Conservation (phyloP, 2,888 invertebrate genomes). For the Pammene fasciana region DNA sequence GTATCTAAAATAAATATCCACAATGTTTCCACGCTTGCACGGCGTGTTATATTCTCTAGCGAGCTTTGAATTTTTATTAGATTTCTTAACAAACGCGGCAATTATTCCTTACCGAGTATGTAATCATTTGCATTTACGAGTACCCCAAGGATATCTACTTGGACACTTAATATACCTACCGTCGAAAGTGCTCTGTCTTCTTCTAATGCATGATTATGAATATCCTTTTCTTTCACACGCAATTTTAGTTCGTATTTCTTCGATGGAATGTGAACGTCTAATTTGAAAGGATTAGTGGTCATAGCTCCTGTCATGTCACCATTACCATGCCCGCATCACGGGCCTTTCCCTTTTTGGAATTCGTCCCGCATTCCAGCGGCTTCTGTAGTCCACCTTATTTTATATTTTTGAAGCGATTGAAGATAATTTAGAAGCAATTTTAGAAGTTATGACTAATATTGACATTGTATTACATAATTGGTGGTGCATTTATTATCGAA, state of each 20-base stretch:
- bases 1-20: slow-evolving; percentile 16
- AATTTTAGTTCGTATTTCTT: neutral
- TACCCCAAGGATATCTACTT: slow-evolving; percentile 24
- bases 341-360: slow-evolving; percentile 26
- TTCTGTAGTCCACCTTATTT: slow-evolving; percentile 6
- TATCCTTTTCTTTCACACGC: neutral
- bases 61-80: slow-evolving; percentile 24
- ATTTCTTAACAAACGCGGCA: slow-evolving; percentile 15
- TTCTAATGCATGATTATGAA: neutral
- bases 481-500: neutral
- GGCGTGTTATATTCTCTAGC: slow-evolving; percentile 5
- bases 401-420: slow-evolving; percentile 5
- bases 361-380: slow-evolving; percentile 29
- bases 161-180: neutral
- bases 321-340: slow-evolving; percentile 7
- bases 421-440: slow-evolving; percentile 23
- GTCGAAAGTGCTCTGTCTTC: neutral
- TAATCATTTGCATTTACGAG: slow-evolving; percentile 20
- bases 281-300: slow-evolving; percentile 28
- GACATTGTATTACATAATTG: neutral
- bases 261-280: slow-evolving; percentile 17
- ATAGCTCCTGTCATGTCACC: slow-evolving; percentile 30
- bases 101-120: slow-evolving; percentile 25
- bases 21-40: neutral
- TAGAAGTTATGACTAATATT: slow-evolving; percentile 3